Base-by-base conservation (phyloP, 2,113 vertebrate genomes). In the Dendrocopos noguchii region DNA sequence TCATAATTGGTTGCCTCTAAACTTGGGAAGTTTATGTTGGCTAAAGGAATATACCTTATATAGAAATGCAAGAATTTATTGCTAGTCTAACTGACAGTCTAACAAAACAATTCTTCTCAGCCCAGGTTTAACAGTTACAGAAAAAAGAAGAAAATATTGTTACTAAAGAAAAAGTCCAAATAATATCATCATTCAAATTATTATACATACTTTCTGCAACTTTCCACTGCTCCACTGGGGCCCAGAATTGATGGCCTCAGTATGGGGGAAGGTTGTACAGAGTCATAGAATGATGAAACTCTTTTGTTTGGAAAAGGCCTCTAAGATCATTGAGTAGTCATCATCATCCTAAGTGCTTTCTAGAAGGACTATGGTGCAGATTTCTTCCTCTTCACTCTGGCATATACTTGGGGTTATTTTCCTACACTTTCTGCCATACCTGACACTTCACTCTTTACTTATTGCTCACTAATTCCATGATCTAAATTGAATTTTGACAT, bases 231-330 rank as follows among this genome's bases (percentile, higher is more conserved):
- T 71, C 6, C 29, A 22, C 11, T 87, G 50, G 1, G 11, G 56
- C 19, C 9, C 39, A 64, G 34, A 13, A 56, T 33, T 79, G 21
- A 44, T 2, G 1, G 10, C 2, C 5, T 15, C 19, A 1, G 1
- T 22, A 16, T 57, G 4, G 8, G 5, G 10, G 7, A 87, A 64
- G 16, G 8, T 47, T 82, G 2, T 14, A 31, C 5, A 64, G 31
- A 72, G 36, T 56, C 28, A 47, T 17, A 47, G 46, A 50, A 50
- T 50, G 47, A 50, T 22, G 12, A 22, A 22, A 50, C 21, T 50
- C 47, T 50, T 50, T 12, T 50, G 47, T 10, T 50, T 50, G 20
- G 20, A 50, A 50, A 22, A 50, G 21, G 12, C 21, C 21, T 50
- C 22, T 50, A 50, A 47, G 47, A 47, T 11, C 20, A 21, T 50